Evolutionary conservation across 2,888 invertebrate species (phyloP).

Genomic region (Drosophila kambysellisi): DNA sequence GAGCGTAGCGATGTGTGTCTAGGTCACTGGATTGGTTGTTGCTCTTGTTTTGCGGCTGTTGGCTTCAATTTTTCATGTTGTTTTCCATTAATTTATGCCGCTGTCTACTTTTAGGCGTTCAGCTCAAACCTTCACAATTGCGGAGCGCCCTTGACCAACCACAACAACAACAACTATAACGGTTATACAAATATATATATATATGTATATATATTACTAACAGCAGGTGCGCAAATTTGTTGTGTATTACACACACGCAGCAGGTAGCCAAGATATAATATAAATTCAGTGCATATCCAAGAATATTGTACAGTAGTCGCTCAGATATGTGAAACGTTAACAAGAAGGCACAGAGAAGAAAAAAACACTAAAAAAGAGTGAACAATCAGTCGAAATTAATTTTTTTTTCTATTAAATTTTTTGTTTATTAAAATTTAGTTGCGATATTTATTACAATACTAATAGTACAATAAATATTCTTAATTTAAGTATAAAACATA

Average conservation of each 20-base stretch:
- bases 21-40: slow-evolving; percentile 52
- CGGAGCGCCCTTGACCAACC: slow-evolving; percentile 25
- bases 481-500: too few species aligned
- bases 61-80: slow-evolving; percentile 65
- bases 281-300: slow-evolving; percentile 11
- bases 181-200: not conserved
- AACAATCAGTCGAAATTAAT: not conserved
- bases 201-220: slow-evolving; percentile 18
- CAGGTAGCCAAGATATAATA: slow-evolving; percentile 15
- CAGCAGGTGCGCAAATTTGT: slow-evolving; percentile 46
- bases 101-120: slow-evolving; percentile 32
- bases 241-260: slow-evolving; percentile 1
- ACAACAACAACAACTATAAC: slow-evolving; percentile 8
- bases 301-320: not conserved
- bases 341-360: not conserved
- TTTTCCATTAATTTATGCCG: slow-evolving; percentile 50
- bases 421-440: not conserved
- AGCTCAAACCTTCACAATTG: slow-evolving; percentile 24
- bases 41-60: slow-evolving; percentile 38
- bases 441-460: not conserved
- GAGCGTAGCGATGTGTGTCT: slow-evolving; percentile 74
- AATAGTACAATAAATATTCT: not conserved
- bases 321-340: not conserved
- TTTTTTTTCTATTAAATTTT: not conserved
- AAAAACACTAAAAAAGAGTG: not conserved